A percentile compares a stretch with the other conserved stretches of the same genome.
These are phyloP conservation scores for Aldabrachelys gigantea DNA, from an alignment of 2,113 vertebrate species.

Conservation along the genomic window DNA sequence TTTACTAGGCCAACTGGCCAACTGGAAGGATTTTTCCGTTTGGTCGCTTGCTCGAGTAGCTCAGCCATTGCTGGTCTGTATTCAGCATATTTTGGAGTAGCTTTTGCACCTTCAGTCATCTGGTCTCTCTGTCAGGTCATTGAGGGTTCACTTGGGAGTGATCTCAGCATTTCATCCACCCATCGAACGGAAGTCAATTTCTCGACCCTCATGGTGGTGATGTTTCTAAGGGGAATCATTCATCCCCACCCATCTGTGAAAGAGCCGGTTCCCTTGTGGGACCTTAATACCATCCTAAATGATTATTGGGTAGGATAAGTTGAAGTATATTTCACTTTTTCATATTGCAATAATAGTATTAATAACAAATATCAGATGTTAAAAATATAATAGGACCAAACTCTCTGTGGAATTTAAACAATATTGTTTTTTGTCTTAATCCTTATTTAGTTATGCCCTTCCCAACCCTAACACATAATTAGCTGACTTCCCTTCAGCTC, in stretches of 20 bases:
- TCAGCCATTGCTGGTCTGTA: neutral
- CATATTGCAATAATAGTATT: neutral
- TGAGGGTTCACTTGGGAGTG: no score
- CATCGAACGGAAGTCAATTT: no score
- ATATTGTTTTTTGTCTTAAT: neutral
- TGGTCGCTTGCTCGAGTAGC: neutral
- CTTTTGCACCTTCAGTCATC: no score
- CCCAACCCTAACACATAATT: conserved; percentile 41
- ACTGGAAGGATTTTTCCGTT: neutral
- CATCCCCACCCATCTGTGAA: no score
- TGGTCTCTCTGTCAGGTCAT: no score
- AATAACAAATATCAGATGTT: neutral
- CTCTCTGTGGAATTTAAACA: neutral
- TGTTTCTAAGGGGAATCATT: no score
- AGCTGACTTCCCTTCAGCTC: conserved; percentile 2
- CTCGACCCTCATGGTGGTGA: no score
- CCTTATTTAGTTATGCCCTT: conserved; percentile 5
- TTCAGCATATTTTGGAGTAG: neutral
- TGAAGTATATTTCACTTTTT: neutral
- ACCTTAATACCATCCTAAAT: no score
- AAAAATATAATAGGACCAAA: neutral
- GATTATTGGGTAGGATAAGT: neutral
- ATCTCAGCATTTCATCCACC: no score
- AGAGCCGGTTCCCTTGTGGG: no score
- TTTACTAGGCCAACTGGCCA: neutral